Conservation (phyloP, 2,797 vertebrate species). For the Amblyopsis hoosieri region DNA sequence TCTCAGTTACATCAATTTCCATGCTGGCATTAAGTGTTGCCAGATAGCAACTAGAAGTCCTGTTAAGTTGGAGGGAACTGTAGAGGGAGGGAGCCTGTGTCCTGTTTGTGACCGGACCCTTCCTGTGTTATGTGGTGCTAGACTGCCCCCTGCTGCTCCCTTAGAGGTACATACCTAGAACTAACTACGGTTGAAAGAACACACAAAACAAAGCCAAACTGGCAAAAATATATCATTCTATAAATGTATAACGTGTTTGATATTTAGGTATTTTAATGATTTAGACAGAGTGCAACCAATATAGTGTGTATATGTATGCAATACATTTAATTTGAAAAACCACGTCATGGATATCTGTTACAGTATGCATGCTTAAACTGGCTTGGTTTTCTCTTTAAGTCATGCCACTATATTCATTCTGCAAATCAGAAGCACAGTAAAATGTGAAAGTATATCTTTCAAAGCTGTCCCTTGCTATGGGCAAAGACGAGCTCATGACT, state of each 20-base stretch:
- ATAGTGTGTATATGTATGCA: too few relatives aligned
- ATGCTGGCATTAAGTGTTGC: slow-evolving; percentile 78
- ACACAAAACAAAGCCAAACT: slow-evolving; percentile 16
- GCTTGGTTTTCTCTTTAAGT: slow-evolving; percentile 72
- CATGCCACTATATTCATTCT: slow-evolving; percentile 60
- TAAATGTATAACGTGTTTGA: slow-evolving; percentile 18
- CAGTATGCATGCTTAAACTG: slow-evolving; percentile 62
- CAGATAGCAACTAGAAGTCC: slow-evolving; percentile 73
- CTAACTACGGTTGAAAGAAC: slow-evolving; percentile 11
- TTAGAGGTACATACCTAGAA: slow-evolving; percentile 33
- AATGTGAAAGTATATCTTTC: slow-evolving; percentile 70
- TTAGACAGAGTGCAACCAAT: slow-evolving; percentile 1
- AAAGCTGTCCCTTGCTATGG: slow-evolving; percentile 77
- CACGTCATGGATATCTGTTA: slow-evolving; percentile 42
- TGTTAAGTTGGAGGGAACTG: slow-evolving; percentile 65
- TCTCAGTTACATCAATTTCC: slow-evolving; percentile 78
- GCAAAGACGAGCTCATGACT: slow-evolving; percentile 70
- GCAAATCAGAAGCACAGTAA: slow-evolving; percentile 64
- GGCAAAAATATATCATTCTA: slow-evolving; percentile 35
- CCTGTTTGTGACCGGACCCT: slow-evolving; percentile 65
- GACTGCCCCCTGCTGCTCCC: slow-evolving; percentile 81
- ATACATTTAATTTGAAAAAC: too few relatives aligned
- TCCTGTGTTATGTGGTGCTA: slow-evolving; percentile 67
- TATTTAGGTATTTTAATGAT: slow-evolving; percentile 15
- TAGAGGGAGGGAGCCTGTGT: slow-evolving; percentile 64